Percentiles rank a stretch among this genome's conserved stretches.
These are phyloP conservation scores for Elachura formosa DNA, from an alignment of 2,113 vertebrate species.

Conservation along the genomic window DNA sequence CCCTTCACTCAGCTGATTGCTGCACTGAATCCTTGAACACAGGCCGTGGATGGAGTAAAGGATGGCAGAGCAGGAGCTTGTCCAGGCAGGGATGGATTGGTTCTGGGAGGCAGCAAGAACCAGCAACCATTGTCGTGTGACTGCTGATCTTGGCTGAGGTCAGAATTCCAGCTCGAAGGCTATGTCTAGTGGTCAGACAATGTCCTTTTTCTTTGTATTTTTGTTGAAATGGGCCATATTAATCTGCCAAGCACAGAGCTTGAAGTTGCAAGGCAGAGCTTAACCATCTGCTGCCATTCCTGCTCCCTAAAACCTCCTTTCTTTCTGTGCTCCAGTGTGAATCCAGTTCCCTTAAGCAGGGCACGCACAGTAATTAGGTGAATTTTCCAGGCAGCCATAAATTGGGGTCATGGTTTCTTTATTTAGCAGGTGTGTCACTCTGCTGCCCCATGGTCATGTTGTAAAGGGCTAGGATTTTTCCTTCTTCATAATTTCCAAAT, in stretches of 20 bases:
- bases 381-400: not conserved
- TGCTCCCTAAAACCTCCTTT: not conserved
- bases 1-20: not conserved
- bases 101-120: not conserved
- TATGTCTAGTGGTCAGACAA: not conserved
- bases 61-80: not conserved
- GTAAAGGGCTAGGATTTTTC: not conserved
- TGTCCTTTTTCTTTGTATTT: rapidly evolving
- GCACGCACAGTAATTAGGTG: not conserved
- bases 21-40: not conserved
- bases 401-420: not conserved
- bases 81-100: not conserved
- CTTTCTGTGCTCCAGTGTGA: rapidly evolving
- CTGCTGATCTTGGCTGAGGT: not conserved
- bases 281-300: not conserved
- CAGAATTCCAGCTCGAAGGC: not conserved
- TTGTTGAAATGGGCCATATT: not conserved
- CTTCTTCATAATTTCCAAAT: not conserved
- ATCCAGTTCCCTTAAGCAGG: not conserved
- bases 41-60: not conserved
- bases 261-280: not conserved
- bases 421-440: not conserved
- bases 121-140: not conserved
- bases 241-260: not conserved
- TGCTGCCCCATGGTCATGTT: not conserved